A percentile compares a stretch with the other conserved stretches of the same genome.
Conservation (phyloP, 2,888 invertebrate genomes). For the Emesis furor region DNA sequence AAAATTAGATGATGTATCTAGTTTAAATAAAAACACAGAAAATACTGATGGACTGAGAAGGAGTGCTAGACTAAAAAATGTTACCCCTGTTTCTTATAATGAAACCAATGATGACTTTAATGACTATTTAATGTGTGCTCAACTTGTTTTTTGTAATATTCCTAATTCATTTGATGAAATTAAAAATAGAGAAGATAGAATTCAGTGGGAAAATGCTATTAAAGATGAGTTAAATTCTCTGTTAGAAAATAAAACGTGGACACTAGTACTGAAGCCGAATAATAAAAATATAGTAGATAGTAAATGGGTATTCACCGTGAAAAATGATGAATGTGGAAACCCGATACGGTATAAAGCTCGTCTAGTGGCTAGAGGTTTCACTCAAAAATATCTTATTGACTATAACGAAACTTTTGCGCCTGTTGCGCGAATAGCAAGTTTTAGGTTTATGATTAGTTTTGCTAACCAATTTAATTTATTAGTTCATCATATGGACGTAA, state of each 20-base stretch:
- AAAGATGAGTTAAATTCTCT: slow-evolving; percentile 58
- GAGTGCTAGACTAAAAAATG: slow-evolving; percentile 58
- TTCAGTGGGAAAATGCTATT: too few species aligned
- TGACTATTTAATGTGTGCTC: slow-evolving; percentile 53
- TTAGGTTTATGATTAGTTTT: too few species aligned
- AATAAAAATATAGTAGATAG: slow-evolving; percentile 68
- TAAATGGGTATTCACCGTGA: slow-evolving; percentile 69
- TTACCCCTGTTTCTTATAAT: slow-evolving; percentile 77
- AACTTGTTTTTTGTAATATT: slow-evolving; percentile 17
- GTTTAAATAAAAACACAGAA: slow-evolving; percentile 24
- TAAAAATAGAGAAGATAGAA: slow-evolving; percentile 55
- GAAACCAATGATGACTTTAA: slow-evolving; percentile 37
- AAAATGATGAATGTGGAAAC: slow-evolving; percentile 69
- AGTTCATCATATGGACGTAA: too few species aligned
- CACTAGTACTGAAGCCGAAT: slow-evolving; percentile 62
- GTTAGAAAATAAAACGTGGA: slow-evolving; percentile 69
- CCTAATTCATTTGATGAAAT: background rate
- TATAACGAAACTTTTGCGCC: too few species aligned
- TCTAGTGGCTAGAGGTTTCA: slow-evolving; percentile 77
- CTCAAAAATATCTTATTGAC: background rate
- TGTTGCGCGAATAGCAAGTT: too few species aligned
- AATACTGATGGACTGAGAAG: slow-evolving; percentile 38
- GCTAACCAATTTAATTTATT: too few species aligned
- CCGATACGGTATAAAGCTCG: slow-evolving; percentile 72
- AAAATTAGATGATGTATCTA: background rate